Evolutionary conservation across 1,140 invertebrate species (phyloP).

Genomic region (Eriocheir sinensis): DNA sequence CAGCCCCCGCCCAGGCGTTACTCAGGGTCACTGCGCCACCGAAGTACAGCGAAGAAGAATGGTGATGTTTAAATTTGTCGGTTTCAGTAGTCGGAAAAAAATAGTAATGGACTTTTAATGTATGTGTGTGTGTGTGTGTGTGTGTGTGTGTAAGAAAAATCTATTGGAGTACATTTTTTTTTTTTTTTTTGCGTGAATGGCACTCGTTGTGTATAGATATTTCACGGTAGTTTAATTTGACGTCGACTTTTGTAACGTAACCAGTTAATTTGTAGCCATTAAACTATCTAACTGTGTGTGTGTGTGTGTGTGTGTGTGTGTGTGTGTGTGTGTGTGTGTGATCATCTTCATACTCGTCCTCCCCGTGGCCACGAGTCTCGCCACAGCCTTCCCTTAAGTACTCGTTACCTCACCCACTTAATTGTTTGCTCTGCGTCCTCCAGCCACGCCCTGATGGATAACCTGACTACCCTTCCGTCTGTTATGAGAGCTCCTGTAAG

Average conservation of each 20-base stretch:
- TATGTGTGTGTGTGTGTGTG: conserved; percentile 48
- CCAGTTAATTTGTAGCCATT: not conserved
- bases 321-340: not conserved
- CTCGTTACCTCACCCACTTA: too few relatives aligned
- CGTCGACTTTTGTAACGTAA: not conserved
- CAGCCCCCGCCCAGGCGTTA: too few relatives aligned
- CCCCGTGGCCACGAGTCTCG: too few relatives aligned
- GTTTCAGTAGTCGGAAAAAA: not conserved
- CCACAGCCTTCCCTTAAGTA: too few relatives aligned
- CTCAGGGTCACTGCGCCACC: not conserved
- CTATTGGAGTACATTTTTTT: not conserved
- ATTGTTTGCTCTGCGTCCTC: too few relatives aligned
- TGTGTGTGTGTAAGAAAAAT: not conserved
- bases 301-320: not conserved
- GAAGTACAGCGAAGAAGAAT: not conserved
- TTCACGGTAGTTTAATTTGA: not conserved
- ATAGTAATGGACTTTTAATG: not conserved
- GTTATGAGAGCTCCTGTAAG: too few relatives aligned
- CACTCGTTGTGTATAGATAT: not conserved
- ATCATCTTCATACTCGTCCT: not conserved
- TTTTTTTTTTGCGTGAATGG: not conserved
- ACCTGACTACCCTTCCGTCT: too few relatives aligned
- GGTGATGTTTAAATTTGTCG: not conserved
- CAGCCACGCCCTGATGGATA: too few relatives aligned
- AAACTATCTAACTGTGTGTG: not conserved